Evolutionary conservation across 2,797 vertebrate genomes (phyloP), one percentile per base, ranked within the genome.

Genomic region (Helicolenus hilgendorfi): DNA sequence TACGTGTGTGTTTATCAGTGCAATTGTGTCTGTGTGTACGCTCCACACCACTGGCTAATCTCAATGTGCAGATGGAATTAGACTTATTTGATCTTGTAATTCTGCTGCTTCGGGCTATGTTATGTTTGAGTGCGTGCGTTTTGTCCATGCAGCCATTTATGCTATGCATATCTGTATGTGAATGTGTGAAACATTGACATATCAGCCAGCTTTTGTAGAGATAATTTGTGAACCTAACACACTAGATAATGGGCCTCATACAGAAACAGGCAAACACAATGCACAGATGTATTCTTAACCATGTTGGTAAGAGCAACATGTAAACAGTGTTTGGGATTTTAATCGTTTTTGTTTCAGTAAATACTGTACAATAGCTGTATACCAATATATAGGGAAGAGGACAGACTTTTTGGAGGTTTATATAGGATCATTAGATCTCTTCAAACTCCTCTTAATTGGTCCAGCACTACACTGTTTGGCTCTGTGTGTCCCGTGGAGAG

Each of bases 41-140:
- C 70, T 55, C 33, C 35, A 68, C 26, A 65, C n/a, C 11, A 13
- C 33, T 81, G 55, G 74, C 67, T 86, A 83, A 88, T 86, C 60
- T 35, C 24, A 67, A 73, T 83, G 90, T 74, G 38, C 63, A 78
- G 64, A 77, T 70, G 22, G 27, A 41, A 85, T 56, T 83, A 29
- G 14, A 60, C 29, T 67, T 71, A 68, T 81, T 63, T 78, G 64
- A 76, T 72, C 59, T 74, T 82, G 65, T 49, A 49, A 62, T 56
- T 69, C 49, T 41, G 35, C 4, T 68, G 56, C 79, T 53, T 64
- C 4, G 2, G 69, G 87, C 72, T 60, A 26, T 38, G 27, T 45
- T 68, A n/a, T 58, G 49, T 69, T 56, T 71, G 27, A 11, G 10
- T 24, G 62, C n/a, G 8, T 63, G 10, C 27, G 22, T 72, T 49